Evolutionary conservation across 2,888 invertebrate species (phyloP), one percentile per base, ranked within the genome.

Genomic region (Eubasilissa splendida): DNA sequence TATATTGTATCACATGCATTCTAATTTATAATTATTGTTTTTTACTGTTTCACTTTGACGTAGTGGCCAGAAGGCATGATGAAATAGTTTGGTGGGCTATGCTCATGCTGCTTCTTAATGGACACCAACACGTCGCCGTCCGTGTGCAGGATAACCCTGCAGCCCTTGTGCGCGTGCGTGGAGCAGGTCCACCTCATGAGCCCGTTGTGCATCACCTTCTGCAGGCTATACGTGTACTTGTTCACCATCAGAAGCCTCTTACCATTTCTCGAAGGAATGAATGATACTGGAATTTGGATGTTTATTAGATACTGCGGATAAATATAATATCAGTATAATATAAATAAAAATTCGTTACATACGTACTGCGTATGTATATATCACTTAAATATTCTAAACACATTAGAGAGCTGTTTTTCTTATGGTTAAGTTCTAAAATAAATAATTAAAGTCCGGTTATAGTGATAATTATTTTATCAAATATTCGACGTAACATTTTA

Each of bases 101-200:
- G 79, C 10, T 70, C 60, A 33, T 80, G 79, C 9, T 10, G n/a
- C 33, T 58, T 50, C 52, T 58, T 80, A 0, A 68, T 9, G 60
- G n/a, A 33, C 11, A 76, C 70, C 4, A 76, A 22, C n/a, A 50
- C 12, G 42, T 63, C 33, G 33, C 42, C 42, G 3, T 33, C 42
- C 8, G 63, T 63, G 33, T 33, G 42, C 63, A 63, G 12, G 10
- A 42, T 7, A 7, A 63, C 33, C 33, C 73, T 75, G 14, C 79
- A 80, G 2, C 76, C 76, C 50, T 56, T 76, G 53, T 65, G 53
- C 4, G 22, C 52, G 53, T 75, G 76, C 53, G 79, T 79, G 22
- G 79, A 80, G 56, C 79, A 80, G 8, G 33, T 68, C 78, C 78
- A 78, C 8, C 59, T 22, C 56, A 22, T 59, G 4, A 42, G 65